These are phyloP conservation scores for Neodiprion fabricii DNA, from an alignment of 1,140 invertebrate species.

Conservation along the genomic window DNA sequence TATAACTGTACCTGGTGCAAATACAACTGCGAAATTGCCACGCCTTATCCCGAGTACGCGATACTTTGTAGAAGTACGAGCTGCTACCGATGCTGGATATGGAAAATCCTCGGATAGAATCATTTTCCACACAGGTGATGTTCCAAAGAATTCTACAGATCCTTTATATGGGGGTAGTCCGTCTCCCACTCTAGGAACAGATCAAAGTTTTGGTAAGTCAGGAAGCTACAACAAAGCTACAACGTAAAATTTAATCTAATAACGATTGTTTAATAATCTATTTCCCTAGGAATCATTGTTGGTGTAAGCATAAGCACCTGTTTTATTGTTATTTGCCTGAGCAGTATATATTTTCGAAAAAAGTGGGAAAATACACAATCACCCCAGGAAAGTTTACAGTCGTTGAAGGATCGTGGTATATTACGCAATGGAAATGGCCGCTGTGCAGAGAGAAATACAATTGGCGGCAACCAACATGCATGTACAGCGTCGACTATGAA, in stretches of 20 bases:
- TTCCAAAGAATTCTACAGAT: conserved; percentile 38
- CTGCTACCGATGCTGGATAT: conserved; percentile 62
- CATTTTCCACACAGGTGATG: conserved; percentile 44
- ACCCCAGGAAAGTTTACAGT: conserved; percentile 44
- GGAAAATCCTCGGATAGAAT: conserved; percentile 59
- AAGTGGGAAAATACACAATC: conserved; percentile 51
- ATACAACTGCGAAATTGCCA: conserved; percentile 51
- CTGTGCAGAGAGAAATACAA: conserved; percentile 50
- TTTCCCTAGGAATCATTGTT: conserved; percentile 47
- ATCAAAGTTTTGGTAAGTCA: conserved; percentile 56
- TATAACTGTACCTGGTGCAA: conserved; percentile 54
- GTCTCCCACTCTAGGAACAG: conserved; percentile 45
- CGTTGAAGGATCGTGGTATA: conserved; percentile 43
- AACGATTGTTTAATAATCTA: conserved; percentile 15
- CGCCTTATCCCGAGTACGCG: conserved; percentile 56
- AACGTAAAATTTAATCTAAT: conserved; percentile 8
- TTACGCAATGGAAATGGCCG: conserved; percentile 50
- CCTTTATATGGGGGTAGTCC: conserved; percentile 47
- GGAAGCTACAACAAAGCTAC: conserved; percentile 11
- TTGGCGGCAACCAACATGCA: conserved; percentile 46
- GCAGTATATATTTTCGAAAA: conserved; percentile 54
- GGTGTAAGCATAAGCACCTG: conserved; percentile 55
- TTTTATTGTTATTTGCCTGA: conserved; percentile 53
- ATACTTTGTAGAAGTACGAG: conserved; percentile 65
- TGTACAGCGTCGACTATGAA: conserved; percentile 38